These are phyloP conservation scores for Setipinna tenuifilis DNA, from an alignment of 2,797 vertebrate genomes.

Conservation along the genomic window DNA sequence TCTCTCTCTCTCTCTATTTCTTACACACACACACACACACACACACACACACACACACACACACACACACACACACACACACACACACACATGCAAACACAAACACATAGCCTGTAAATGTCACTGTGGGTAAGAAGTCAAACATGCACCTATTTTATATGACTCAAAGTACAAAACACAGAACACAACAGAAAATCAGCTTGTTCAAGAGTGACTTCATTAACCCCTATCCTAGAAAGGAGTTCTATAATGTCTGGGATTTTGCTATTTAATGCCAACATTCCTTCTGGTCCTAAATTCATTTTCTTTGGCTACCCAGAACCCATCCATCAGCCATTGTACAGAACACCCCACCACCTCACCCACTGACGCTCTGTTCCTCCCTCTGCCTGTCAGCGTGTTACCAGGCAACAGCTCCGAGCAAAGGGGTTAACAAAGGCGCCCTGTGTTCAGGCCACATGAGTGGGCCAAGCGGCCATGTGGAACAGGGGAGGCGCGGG, in stretches of 20 bases:
- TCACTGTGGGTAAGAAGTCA: constrained; percentile 49
- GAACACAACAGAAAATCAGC: not conserved
- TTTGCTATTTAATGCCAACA: constrained; percentile 37
- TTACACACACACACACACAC: too few species aligned
- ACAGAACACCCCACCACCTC: constrained; percentile 16
- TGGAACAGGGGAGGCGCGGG: constrained; percentile 51
- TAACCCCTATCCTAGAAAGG: not conserved
- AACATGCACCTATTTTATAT: constrained; percentile 29
- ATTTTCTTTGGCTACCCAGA: constrained; percentile 32
- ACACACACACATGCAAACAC: constrained; percentile 3
- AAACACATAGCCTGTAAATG: constrained; percentile 47
- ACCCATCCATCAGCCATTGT: constrained; percentile 33
- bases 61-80: not conserved
- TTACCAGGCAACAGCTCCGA: constrained; percentile 50
- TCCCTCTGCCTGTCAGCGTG: constrained; percentile 37
- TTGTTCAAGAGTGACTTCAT: not conserved
- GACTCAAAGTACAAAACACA: not conserved
- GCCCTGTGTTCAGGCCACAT: constrained; percentile 47
- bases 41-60: too few species aligned
- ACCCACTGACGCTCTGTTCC: constrained; percentile 12
- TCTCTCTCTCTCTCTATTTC: too few species aligned
- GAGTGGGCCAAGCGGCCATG: constrained; percentile 53
- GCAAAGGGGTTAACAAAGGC: constrained; percentile 50
- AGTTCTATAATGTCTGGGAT: constrained; percentile 36
- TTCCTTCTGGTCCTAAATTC: constrained; percentile 41